These are phyloP conservation scores for Argynnis bischoffii DNA, from an alignment of 2,888 invertebrate genomes.

Conservation along the genomic window DNA sequence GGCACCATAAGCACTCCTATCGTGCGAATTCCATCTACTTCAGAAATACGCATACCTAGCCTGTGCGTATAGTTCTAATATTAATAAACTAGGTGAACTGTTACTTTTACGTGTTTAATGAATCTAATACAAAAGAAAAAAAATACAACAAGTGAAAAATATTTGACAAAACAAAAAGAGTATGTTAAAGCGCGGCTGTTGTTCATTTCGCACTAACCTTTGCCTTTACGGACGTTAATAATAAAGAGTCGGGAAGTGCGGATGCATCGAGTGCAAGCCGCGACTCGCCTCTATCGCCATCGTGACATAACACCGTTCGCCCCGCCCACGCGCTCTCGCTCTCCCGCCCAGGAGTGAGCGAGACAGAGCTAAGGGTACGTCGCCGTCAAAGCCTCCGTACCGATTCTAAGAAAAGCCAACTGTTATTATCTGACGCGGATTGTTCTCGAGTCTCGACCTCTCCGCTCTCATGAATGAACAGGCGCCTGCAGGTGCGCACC, in stretches of 20 bases:
- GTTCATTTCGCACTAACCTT: conserved; percentile 52
- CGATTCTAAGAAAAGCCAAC: conserved; percentile 79
- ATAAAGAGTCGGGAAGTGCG: conserved; percentile 68
- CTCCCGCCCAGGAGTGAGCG: conserved; percentile 58
- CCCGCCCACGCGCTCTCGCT: conserved; percentile 75
- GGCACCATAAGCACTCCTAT: conserved; percentile 57
- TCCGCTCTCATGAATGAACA: conserved; percentile 76
- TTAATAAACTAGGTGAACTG: background rate
- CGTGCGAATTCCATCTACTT: conserved; percentile 55
- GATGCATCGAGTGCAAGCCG: conserved; percentile 58
- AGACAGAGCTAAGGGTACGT: conserved; percentile 50
- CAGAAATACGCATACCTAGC: conserved; percentile 26
- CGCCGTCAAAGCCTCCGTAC: conserved; percentile 74
- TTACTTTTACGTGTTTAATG: too few relatives aligned
- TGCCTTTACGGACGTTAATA: conserved; percentile 41
- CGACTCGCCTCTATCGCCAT: conserved; percentile 60
- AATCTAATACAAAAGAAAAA: background rate
- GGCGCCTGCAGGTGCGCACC: conserved; percentile 74
- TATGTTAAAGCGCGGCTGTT: conserved; percentile 32
- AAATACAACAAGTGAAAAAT: conserved; percentile 17
- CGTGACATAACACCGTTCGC: conserved; percentile 71
- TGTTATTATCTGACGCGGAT: conserved; percentile 76
- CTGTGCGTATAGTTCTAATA: conserved; percentile 14
- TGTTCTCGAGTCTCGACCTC: conserved; percentile 68
- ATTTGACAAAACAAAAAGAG: conserved; percentile 16